These are phyloP conservation scores for Paracentrotus lividus DNA, from an alignment of 53 echinoderm and acorn worm species.

Conservation along the genomic window DNA sequence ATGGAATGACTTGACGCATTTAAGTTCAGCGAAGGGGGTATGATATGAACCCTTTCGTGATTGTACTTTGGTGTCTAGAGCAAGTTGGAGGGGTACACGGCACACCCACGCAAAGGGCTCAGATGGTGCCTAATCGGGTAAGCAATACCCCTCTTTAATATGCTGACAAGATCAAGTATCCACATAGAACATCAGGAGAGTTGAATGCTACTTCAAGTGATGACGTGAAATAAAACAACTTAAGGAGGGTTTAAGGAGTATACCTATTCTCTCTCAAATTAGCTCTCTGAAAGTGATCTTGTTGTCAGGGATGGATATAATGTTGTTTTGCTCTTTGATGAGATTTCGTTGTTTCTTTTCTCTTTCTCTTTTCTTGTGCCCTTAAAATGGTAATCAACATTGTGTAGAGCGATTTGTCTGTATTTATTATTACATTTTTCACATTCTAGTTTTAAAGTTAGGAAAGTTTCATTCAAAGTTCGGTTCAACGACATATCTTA, in stretches of 20 bases:
- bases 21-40: not conserved
- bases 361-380: not conserved
- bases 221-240: not conserved
- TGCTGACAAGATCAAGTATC: not conserved
- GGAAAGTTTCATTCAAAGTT: not conserved
- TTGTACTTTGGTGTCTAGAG: constrained; percentile 16
- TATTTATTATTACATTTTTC: not conserved
- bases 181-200: not conserved
- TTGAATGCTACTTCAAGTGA: constrained; percentile 1
- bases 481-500: not conserved
- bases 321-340: not conserved
- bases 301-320: not conserved
- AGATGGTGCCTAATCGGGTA: not conserved
- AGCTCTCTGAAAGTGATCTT: not conserved
- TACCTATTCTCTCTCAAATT: not conserved
- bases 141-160: not conserved
- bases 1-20: constrained; percentile 1
- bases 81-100: not conserved
- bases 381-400: not conserved
- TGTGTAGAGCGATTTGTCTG: not conserved
- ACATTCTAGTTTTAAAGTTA: not conserved
- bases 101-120: constrained; percentile 29
- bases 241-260: not conserved
- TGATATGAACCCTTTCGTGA: not conserved
- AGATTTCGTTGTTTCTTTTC: not conserved